Base-by-base conservation (phyloP, 2,888 invertebrate genomes). In the Aporophyla lueneburgensis region DNA sequence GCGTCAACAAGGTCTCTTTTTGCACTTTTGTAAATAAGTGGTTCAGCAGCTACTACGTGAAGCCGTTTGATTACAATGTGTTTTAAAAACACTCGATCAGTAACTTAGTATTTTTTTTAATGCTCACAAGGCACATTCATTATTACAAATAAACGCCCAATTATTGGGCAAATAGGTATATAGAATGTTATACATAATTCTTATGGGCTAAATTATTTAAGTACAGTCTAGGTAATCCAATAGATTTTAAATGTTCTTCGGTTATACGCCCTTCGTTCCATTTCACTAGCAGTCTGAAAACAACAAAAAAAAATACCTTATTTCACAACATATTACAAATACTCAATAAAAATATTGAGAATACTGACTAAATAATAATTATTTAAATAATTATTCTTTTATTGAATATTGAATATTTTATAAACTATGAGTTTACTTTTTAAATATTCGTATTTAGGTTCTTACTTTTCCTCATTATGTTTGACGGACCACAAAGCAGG, bases 401-500 rank as follows among this genome's bases (percentile, higher is more conserved):
- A n/a, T n/a, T n/a, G n/a, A n/a, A n/a, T n/a, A n/a, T n/a, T n/a
- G n/a, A n/a, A n/a, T n/a, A n/a, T n/a, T 24, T 24, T 19, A 19
- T 14, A 1, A 43, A 68, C 58, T 24, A 40, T 4, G 24, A 19
- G 12, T 24, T 40, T 5, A 24, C 12, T 56, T 19, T 67, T 43
- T 49, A 49, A 27, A 56, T 19, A 54, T n/a, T 24, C 4, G 27
- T 12, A n/a, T 12, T 19, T 33, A 59, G 12, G 14, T 62, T 46
- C 81, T 56, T 70, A 81, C 97, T 97, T 97, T 89, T 98, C 97
- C 87, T 97, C 97, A 91, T 97, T 97, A 92, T 98, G 98, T 86
- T 97, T 97, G 43, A 98, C 95, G 46, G 98, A 98, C 98, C 98
- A 99, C 67, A 98, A 93, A 2, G 96, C 93, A 0, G 98, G 98